phyloP scores from a whole-genome alignment of 2,113 vertebrate species.

The Microtus pennsylvanicus region DNA sequence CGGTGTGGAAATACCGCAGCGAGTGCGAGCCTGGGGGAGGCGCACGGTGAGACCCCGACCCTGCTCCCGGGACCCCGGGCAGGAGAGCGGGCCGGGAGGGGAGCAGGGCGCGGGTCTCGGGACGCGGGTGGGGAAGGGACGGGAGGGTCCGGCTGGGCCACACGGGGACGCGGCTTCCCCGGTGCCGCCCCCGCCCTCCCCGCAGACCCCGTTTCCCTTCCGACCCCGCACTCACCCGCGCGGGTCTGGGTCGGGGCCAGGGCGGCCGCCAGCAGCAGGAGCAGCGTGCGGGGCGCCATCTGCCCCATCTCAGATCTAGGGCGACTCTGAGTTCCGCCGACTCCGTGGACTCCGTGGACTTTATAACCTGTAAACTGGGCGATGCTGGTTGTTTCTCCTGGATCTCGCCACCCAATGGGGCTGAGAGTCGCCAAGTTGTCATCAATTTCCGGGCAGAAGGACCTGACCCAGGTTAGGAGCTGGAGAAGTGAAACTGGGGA shows the following conservation, averaged over 20 bases:
- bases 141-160: too few species aligned
- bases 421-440: neutral
- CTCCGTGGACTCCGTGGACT: neutral
- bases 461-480: neutral
- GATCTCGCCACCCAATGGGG: neutral
- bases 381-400: neutral
- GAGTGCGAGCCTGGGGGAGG: too few species aligned
- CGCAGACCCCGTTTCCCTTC: too few species aligned
- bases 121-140: too few species aligned
- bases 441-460: neutral
- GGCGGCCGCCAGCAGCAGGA: neutral
- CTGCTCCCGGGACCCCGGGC: too few species aligned
- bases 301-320: neutral
- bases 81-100: too few species aligned
- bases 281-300: fast-evolving
- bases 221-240: neutral
- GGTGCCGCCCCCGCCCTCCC: too few species aligned
- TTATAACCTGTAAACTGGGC: neutral
- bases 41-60: too few species aligned
- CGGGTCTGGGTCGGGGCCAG: neutral
- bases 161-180: too few species aligned
- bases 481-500: neutral
- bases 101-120: too few species aligned
- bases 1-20: too few species aligned
- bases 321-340: neutral